Evolutionary conservation across 2,113 vertebrate genomes (phyloP), one percentile per base, ranked within the genome.

Genomic region (Capra hircus): DNA sequence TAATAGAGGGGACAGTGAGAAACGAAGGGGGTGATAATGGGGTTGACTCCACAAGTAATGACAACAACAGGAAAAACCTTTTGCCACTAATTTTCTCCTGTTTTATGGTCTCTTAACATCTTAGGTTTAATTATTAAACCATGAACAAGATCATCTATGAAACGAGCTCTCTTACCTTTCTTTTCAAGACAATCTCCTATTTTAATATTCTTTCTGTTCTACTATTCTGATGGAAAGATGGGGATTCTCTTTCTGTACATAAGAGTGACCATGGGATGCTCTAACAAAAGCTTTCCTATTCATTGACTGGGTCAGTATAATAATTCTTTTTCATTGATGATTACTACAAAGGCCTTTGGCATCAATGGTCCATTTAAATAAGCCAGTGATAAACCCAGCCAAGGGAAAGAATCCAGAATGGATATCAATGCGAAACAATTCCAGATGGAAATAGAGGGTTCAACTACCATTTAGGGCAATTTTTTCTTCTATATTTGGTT

Each of bases 201-300:
- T 94, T 88, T 97, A 88, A 92, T 95, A 78, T 94, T 94, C 80
- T 90, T 96, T 94, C 74, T 88, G 33, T 92, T 87, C 48, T 81
- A 50, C 59, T 52, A n/a, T 92, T 74, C 40, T 88, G 77, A 71
- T 97, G 40, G 94, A 94, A 97, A 96, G 53, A 81, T 5, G 48
- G n/a, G 40, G 25, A 62, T 96, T 90, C 50, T 88, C 25, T 96
- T 93, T 96, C 33, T 94, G 55, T 91, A 60, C 45, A 28, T 52
- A 71, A 81, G 53, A 78, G 59, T 91, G 95, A 97, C 80, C 59
- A 85, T 17, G 13, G 9, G 27, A 23, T 52, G 30, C 74, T 95
- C 52, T 62, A 87, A 94, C 78, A 94, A 96, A 90, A 64, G 45
- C 52, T 95, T 86, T 93, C 52, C 59, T 93, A 87, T 82, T 97